Conservation (phyloP, 1,140 invertebrate species). For the Diabrotica virgifera region DNA sequence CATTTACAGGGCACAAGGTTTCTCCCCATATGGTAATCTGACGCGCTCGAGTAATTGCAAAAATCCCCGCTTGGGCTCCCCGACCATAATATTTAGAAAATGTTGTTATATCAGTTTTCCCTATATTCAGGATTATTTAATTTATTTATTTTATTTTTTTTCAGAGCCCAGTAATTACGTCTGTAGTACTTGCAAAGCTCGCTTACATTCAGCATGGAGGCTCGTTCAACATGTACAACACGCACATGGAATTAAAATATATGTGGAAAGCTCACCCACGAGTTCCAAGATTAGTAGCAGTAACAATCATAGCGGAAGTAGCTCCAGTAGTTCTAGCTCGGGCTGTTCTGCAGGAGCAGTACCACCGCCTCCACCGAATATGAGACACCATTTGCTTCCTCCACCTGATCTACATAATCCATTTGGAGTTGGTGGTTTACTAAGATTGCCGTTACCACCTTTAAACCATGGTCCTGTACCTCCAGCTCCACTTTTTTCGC, state of each 20-base stretch:
- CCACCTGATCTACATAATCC: constrained; percentile 66
- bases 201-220: constrained; percentile 87
- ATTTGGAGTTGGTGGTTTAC: constrained; percentile 63
- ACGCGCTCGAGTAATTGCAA: too few species aligned
- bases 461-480: constrained; percentile 61
- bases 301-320: constrained; percentile 55
- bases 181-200: constrained; percentile 90
- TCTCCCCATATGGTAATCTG: too few species aligned
- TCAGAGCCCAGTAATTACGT: constrained; percentile 94
- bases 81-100: too few species aligned
- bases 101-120: too few species aligned
- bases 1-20: too few species aligned
- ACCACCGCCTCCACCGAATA: constrained; percentile 58
- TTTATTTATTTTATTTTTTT: constrained; percentile 50
- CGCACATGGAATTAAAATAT: constrained; percentile 90
- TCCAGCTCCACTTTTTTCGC: constrained; percentile 64
- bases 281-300: constrained; percentile 50
- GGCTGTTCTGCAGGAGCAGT: constrained; percentile 56
- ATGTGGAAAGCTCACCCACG: constrained; percentile 65
- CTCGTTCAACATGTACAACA: constrained; percentile 93
- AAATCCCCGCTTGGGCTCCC: too few species aligned
- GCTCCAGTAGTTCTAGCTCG: constrained; percentile 57
- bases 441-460: constrained; percentile 64
- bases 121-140: too few species aligned
- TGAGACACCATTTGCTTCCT: constrained; percentile 62